Evolutionary conservation across 2,797 vertebrate species (phyloP).

Genomic region (Periparus ater): DNA sequence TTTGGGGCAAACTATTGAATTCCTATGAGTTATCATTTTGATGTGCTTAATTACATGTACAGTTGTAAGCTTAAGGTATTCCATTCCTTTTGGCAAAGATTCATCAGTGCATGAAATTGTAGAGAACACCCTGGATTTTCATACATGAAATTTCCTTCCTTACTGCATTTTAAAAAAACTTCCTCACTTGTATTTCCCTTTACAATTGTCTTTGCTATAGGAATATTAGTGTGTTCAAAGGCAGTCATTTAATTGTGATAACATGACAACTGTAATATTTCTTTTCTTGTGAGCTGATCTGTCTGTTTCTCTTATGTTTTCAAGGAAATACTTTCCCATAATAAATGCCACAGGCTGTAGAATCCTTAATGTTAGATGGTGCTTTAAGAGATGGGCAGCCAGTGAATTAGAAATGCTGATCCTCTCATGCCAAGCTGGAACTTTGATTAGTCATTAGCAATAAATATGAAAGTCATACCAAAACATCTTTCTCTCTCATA

Average conservation of each 20-base stretch:
- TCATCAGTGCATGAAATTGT: background rate
- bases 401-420: conserved; percentile 42
- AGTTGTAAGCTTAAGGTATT: background rate
- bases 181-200: background rate
- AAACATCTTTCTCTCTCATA: background rate
- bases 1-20: background rate
- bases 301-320: background rate
- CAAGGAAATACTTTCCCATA: background rate
- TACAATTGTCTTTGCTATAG: conserved; percentile 6
- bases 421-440: background rate
- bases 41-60: conserved; percentile 32
- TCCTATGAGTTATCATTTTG: background rate
- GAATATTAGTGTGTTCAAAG: background rate
- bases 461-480: conserved; percentile 44
- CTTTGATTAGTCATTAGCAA: conserved; percentile 52
- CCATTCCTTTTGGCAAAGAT: background rate
- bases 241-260: background rate
- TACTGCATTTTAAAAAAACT: background rate
- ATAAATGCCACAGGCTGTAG: background rate
- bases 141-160: background rate
- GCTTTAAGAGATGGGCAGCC: background rate
- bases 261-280: background rate
- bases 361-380: background rate
- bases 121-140: background rate
- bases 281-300: background rate